These are phyloP conservation scores for Macrosiphum euphorbiae DNA, from an alignment of 2,888 invertebrate genomes.

Conservation along the genomic window DNA sequence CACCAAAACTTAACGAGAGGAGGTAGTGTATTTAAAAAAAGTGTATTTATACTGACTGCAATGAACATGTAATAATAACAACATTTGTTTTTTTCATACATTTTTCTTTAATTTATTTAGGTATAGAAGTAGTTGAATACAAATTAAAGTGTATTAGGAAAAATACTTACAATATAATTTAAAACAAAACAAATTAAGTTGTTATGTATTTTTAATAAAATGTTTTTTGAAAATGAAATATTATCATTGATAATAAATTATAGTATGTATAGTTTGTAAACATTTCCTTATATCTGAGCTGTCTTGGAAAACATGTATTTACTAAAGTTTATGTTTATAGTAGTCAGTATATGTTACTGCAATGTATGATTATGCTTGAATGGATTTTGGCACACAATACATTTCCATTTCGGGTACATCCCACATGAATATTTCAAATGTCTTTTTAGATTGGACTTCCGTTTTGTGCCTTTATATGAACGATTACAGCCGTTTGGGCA, in stretches of 20 bases:
- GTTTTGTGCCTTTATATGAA: conserved; percentile 68
- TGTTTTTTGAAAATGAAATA: neutral
- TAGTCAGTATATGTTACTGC: neutral
- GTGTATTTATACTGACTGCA: too few relatives aligned
- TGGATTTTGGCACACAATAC: conserved; percentile 73
- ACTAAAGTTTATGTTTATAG: neutral
- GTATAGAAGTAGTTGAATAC: neutral
- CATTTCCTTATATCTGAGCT: neutral
- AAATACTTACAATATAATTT: neutral
- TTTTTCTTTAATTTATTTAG: too few relatives aligned
- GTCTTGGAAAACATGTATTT: neutral
- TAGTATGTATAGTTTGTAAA: neutral
- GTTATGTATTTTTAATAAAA: neutral
- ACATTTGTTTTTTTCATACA: too few relatives aligned
- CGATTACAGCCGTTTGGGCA: conserved; percentile 47
- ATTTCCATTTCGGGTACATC: conserved; percentile 75
- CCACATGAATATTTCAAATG: conserved; percentile 76
- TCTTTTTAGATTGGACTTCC: conserved; percentile 74
- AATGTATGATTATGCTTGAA: conserved; percentile 61
- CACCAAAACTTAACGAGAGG: too few relatives aligned
- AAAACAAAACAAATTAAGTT: neutral
- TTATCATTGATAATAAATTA: neutral
- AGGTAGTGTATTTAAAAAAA: too few relatives aligned
- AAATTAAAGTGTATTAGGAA: neutral
- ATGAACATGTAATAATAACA: too few relatives aligned